Conservation (phyloP, 2,113 vertebrate genomes). For the Rhegmatorhina hoffmannsi region DNA sequence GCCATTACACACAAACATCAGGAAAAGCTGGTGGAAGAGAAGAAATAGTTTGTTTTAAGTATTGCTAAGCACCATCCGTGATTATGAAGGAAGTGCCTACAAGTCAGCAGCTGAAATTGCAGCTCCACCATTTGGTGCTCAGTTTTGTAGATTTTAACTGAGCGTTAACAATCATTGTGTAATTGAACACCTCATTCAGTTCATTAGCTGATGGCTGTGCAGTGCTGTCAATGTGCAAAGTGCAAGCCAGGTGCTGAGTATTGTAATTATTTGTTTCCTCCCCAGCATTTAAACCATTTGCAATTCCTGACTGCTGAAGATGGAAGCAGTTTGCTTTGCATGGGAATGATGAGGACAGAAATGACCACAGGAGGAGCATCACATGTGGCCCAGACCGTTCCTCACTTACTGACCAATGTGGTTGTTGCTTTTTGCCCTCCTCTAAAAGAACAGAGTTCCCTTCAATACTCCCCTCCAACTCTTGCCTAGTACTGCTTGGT, state of each 20-base stretch:
- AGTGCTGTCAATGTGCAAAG: slow-evolving; percentile 25
- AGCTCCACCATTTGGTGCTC: slow-evolving; percentile 26
- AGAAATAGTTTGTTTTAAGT: slow-evolving; percentile 36
- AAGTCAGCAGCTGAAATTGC: background rate
- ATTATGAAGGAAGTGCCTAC: background rate
- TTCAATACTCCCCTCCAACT: background rate
- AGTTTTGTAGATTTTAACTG: slow-evolving; percentile 53
- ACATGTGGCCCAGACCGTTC: background rate
- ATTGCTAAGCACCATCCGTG: background rate
- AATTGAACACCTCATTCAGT: slow-evolving; percentile 56
- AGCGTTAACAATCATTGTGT: slow-evolving; percentile 61
- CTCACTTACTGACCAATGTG: background rate
- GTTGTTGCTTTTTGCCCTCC: background rate
- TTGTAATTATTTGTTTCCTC: slow-evolving; percentile 52
- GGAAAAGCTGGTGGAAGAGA: slow-evolving; percentile 34
- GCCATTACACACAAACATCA: slow-evolving; percentile 6
- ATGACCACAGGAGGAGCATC: background rate
- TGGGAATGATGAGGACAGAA: background rate
- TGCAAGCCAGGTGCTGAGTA: slow-evolving; percentile 41
- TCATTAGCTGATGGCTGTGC: slow-evolving; percentile 62
- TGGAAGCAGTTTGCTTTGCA: background rate
- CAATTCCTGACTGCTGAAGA: background rate
- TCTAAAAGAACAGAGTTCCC: background rate
- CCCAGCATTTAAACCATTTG: background rate
- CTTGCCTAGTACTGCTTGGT: background rate